Base-by-base conservation (phyloP, 2,888 invertebrate species). In the Andrena trimmerana region DNA sequence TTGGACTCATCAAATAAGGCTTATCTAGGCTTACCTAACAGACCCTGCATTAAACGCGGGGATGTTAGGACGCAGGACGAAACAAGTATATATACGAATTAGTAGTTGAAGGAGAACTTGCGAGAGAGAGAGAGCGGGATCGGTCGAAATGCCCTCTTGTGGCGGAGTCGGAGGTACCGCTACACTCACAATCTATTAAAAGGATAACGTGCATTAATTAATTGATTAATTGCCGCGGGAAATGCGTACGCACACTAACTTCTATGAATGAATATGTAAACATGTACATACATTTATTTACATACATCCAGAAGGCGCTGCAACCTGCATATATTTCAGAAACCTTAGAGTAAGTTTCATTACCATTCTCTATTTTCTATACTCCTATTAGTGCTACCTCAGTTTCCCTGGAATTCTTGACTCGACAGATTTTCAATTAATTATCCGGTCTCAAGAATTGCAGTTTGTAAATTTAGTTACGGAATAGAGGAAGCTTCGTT, bases 271-370 rank as follows among this genome's bases (percentile, higher is more conserved):
- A 79, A 82, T 74, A 74, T 71, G 76, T 84, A 77, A 77, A 83
- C 79, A 77, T 79, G 79, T 76, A 79, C 68, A 76, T 54, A 75
- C 20, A 78, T 57, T 70, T 66, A 60, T 78, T 84, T 84, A 75
- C 62, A 63, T 79, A 79, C 36, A 75, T 67, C 29, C 42, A 52
- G 57, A 68, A 83, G 74, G 70, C 73, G 71, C 76, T 67, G 76
- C 57, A 79, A 59, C 60, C 65, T 71, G 69, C 48, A 78, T 78
- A 81, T 33, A 77, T 80, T 77, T 68, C 16, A 13, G n/a, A 67
- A 67, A 71, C 36, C 24, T 8, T 57, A 3, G 57, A 57, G 77
- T 78, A 75, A 81, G 81, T 83, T 72, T 59, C 48, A 68, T 24
- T 60, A 36, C 67, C 50, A 27, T 27, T 27, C 33, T 33, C 33